phyloP scores from a whole-genome alignment of 2,113 vertebrate species.

The Poicephalus meyeri region DNA sequence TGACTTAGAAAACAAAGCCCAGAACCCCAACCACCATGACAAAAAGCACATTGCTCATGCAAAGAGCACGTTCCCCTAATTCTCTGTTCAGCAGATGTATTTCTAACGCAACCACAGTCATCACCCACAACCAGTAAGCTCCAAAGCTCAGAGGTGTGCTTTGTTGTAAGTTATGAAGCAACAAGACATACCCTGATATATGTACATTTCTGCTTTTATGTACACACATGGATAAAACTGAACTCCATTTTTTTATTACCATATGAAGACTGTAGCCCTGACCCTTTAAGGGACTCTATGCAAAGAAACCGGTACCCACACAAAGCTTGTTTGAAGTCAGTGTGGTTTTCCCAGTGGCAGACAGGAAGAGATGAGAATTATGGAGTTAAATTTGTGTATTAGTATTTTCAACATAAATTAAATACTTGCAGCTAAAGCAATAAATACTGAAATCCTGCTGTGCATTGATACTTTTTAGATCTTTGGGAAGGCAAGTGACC shows the following conservation, averaged over 20 bases:
- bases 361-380: slow-evolving; percentile 47
- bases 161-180: not conserved
- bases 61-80: not conserved
- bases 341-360: slow-evolving; percentile 36
- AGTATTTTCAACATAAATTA: slow-evolving; percentile 41
- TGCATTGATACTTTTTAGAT: slow-evolving; percentile 5
- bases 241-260: not conserved
- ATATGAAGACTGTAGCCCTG: not conserved
- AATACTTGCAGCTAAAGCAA: slow-evolving; percentile 49
- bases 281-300: not conserved
- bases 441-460: slow-evolving; percentile 46
- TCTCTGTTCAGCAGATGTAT: not conserved
- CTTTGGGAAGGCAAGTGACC: slow-evolving; percentile 21
- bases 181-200: not conserved
- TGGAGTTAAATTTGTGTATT: slow-evolving; percentile 36
- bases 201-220: not conserved
- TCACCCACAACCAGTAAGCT: not conserved
- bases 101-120: not conserved
- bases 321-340: slow-evolving; percentile 11
- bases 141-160: not conserved
- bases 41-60: not conserved
- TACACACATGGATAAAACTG: not conserved
- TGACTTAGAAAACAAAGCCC: not conserved
- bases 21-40: not conserved
- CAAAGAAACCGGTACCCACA: not conserved